Evolutionary conservation across 1,140 invertebrate species (phyloP), one percentile per base, ranked within the genome.

Genomic region (Popillia japonica): DNA sequence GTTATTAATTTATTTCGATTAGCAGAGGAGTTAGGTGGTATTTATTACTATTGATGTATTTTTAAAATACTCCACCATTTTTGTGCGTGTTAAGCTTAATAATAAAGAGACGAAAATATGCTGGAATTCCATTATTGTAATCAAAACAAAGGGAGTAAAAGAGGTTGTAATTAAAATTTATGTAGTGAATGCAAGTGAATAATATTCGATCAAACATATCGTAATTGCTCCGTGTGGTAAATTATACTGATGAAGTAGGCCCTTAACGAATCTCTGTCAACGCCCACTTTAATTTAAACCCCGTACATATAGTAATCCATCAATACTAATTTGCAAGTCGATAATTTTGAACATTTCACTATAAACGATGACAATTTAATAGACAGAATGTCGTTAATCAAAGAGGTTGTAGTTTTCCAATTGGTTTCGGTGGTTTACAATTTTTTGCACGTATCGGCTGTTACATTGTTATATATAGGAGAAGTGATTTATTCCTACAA

Each of bases 321-420:
- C 48, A 55, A 14, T 55, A 55, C n/a, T n/a, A 34, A 55, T 55
- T 6, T 6, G 17, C 17, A 55, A 55, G 48, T 55, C 2, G n/a
- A 55, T 55, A n/a, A 17, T 55, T 55, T 55, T 55, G 17, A 55
- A 55, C 17, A n/a, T 14, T 17, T 55, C 48, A 17, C 48, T n/a
- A 55, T 55, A 55, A 55, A 55, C 48, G 48, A 17, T 55, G 48
- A 55, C 48, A 55, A 55, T 3, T 55, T 55, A 55, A 55, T n/a
- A 55, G 14, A 55, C 48, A 55, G 14, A 55, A 55, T 17, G 48
- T n/a, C 14, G 17, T 55, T 55, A 55, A 55, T 55, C 48, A 55
- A 55, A 55, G 17, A 6, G 14, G 48, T 55, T 8, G 4, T 48
- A 14, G 44, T 48, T 55, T 55, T n/a, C 48, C 6, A 55, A 55